Evolutionary conservation across 2,113 vertebrate genomes (phyloP).

Genomic region (Lanius collurio): DNA sequence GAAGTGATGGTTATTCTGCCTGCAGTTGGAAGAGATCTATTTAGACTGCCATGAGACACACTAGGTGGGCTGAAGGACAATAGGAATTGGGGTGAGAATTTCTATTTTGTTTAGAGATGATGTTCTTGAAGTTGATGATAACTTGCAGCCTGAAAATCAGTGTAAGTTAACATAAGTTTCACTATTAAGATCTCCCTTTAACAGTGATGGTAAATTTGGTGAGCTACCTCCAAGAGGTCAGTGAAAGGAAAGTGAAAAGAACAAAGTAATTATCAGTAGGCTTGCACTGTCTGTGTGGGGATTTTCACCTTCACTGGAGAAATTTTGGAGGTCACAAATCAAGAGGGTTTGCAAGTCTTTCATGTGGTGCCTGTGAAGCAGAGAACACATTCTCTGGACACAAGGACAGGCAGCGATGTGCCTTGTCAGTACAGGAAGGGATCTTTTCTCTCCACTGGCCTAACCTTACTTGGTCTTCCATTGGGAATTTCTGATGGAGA

Average conservation of each 20-base stretch:
- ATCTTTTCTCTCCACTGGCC: not conserved
- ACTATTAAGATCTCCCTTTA: not conserved
- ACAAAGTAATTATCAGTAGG: not conserved
- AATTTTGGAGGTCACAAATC: not conserved
- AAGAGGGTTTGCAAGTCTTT: not conserved
- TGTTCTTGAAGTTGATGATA: not conserved
- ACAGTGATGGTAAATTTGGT: not conserved
- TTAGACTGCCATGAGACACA: not conserved
- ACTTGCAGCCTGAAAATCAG: not conserved
- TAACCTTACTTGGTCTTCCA: not conserved
- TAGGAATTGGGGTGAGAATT: not conserved
- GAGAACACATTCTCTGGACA: not conserved
- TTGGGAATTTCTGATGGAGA: not conserved
- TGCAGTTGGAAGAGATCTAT: not conserved
- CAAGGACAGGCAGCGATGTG: accelerated
- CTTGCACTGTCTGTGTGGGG: not conserved
- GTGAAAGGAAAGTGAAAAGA: not conserved
- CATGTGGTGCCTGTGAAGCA: not conserved
- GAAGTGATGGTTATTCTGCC: not conserved
- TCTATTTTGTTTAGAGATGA: not conserved
- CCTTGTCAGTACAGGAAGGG: not conserved
- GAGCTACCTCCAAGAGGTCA: not conserved
- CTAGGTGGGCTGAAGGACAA: not conserved
- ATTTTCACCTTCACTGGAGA: not conserved
- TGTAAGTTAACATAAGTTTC: not conserved